phyloP scores from a whole-genome alignment of 2,113 vertebrate species.

The Butastur rufipennis region DNA sequence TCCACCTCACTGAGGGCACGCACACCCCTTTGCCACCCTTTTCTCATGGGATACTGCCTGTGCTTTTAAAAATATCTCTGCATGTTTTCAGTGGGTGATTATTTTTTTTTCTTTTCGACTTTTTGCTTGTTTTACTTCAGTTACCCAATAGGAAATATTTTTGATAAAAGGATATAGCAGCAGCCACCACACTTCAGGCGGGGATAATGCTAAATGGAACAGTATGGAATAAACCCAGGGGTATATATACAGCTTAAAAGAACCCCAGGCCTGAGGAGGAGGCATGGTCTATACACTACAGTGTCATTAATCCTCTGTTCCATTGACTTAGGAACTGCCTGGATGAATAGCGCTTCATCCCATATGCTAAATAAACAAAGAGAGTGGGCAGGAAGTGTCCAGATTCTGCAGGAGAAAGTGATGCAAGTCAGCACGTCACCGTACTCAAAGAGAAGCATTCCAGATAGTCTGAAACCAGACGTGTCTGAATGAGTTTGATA shows the following conservation, averaged over 20 bases:
- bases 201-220: neutral
- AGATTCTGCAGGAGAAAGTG: neutral
- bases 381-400: neutral
- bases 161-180: neutral
- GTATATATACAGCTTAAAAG: neutral
- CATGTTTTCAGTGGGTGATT: neutral
- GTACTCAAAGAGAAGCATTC: neutral
- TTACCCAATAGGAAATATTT: neutral
- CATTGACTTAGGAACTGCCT: neutral
- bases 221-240: neutral
- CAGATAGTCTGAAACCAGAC: neutral
- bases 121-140: neutral
- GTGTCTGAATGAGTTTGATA: fast-evolving
- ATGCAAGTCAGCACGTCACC: neutral
- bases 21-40: neutral
- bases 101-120: neutral
- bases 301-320: neutral
- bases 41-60: neutral
- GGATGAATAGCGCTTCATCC: neutral
- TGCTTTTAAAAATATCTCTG: neutral
- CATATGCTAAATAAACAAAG: neutral
- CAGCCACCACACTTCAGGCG: neutral
- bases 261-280: neutral
- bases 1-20: neutral
- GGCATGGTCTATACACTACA: neutral